Base-by-base conservation (phyloP, 2,113 vertebrate species). In the Tichodroma muraria region DNA sequence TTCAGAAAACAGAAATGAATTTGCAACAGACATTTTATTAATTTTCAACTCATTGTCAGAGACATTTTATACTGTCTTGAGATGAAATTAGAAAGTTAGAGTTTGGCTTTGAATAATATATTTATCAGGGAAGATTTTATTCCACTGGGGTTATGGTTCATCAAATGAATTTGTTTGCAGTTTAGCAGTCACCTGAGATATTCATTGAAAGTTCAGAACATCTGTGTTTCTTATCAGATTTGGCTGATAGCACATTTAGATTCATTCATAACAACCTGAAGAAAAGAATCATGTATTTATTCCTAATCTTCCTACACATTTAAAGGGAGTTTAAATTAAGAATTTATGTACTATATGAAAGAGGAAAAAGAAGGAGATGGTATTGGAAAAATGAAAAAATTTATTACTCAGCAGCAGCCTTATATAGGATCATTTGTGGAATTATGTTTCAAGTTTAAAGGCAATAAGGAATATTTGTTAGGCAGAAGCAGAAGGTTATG, bases 51-150 rank as follows among this genome's bases (percentile, higher is more conserved):
- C 42, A 81, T 92, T 94, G 70, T 79, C 73, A 69, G 42, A 92
- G 50, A 47, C 11, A 56, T 71, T 85, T 94, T 84, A 53, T 68
- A 68, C 61, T 90, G 61, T 96, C 57, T 61, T 86, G 50, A 80
- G 24, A 54, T 90, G 73, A 94, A 87, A 93, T 86, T 79, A 90
- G 57, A 88, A 87, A 90, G 63, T 72, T 93, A 73, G 63, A 35
- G 47, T 85, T 94, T 94, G 69, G 79, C 78, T 96, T 94, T 89
- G 73, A 95, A 89, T 94, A 92, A 93, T 52, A 13, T 56, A 85
- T 84, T 80, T 91, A 49, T 95, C 64, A 79, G 24, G 45, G n/a
- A 91, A 78, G 25, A 72, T 86, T 89, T 90, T 94, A 92, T 95
- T 93, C 91, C 44, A n/a, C 9, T 80, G 72, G 69, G 61, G 19